Evolutionary conservation across 2,888 invertebrate species (phyloP), one percentile per base, ranked within the genome.

Genomic region (Pyrrhosoma nymphula): DNA sequence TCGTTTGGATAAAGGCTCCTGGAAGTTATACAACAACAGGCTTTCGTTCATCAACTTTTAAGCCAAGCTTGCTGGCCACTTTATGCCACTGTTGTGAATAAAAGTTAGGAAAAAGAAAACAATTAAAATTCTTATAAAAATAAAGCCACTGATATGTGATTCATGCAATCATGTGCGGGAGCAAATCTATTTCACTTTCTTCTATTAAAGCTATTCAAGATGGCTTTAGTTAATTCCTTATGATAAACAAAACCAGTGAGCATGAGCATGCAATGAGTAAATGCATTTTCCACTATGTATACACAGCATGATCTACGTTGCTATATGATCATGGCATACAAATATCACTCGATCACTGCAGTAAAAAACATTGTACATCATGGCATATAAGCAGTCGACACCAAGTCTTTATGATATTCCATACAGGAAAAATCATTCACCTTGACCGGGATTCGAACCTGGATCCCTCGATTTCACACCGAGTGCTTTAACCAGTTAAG

Each of bases 41-140:
- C 30, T 82, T 82, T 82, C 82, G 30, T 82, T 82, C 82, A 82
- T 82, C 82, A 82, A 35, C 35, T 82, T 82, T 82, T 82, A 82
- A 35, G 26, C 82, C 82, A 82, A 82, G 82, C 82, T 82, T 82
- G 82, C 82, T 82, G 82, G 82, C 82, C 82, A 82, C 47, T 10
- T 89, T 89, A 89, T 90, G 90, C 56, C 47, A 90, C 56, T 55
- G 47, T 30, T 56, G 55, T 56, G n/a, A 30, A 56, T 90, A 55
- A 55, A 90, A 90, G 35, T 90, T 90, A 35, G 56, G 60, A 35
- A 23, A 39, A 91, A 60, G n/a, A n/a, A n/a, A 16, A 39, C 26
- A 26, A 35, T n/a, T 60, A 35, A 35, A 91, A 35, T 35, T 30
- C 30, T 26, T 47, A 47, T 0, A 69, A 69, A 69, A 39, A 55